phyloP scores from a whole-genome alignment of 2,888 invertebrate genomes.

The Drosophila cognata region DNA sequence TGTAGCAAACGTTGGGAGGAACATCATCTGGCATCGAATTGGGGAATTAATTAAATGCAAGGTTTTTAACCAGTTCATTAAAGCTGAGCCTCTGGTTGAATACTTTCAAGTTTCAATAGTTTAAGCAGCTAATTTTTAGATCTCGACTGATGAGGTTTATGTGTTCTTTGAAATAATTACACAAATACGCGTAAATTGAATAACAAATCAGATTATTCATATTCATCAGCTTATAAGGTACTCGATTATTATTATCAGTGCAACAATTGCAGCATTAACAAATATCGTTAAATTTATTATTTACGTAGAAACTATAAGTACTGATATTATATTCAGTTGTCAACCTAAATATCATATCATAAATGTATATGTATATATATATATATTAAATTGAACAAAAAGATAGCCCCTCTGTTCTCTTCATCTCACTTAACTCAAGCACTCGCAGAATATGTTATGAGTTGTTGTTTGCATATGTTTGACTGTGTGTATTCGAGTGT shows the following conservation, averaged over 20 bases:
- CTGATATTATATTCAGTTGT: neutral
- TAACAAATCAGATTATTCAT: neutral
- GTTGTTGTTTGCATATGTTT: constrained; percentile 21
- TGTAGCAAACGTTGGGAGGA: neutral
- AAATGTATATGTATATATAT: neutral
- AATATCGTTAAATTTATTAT: neutral
- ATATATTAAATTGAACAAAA: neutral
- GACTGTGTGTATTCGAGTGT: neutral
- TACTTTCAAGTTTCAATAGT: neutral
- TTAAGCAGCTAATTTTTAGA: neutral
- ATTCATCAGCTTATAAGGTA: neutral
- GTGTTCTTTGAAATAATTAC: neutral
- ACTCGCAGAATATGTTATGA: constrained; percentile 3
- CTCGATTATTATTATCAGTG: neutral
- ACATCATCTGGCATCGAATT: neutral
- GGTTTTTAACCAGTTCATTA: neutral
- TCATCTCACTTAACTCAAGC: neutral
- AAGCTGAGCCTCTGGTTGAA: neutral
- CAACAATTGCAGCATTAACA: neutral
- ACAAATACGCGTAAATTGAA: neutral
- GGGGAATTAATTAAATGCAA: neutral
- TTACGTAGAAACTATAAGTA: neutral
- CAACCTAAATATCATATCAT: neutral
- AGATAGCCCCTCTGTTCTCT: neutral
- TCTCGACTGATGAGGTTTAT: neutral